Conservation (phyloP, 2,113 vertebrate genomes). For the Eurystomus gularis region DNA sequence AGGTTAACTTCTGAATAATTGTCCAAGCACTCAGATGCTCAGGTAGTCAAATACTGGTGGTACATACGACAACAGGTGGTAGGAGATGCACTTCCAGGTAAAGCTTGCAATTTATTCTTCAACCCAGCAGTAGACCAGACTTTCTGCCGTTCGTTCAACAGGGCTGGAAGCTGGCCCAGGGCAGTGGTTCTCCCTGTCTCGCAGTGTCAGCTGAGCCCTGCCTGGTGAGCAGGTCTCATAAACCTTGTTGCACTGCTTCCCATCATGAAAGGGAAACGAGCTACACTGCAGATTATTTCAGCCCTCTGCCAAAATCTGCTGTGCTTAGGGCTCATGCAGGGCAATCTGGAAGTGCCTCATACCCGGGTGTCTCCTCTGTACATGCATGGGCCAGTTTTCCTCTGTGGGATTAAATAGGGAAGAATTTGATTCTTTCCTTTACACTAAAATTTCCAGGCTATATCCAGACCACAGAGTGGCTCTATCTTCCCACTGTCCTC, state of each 20-base stretch:
- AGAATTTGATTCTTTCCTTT: not conserved
- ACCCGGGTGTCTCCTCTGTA: not conserved
- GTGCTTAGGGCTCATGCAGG: not conserved
- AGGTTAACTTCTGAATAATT: not conserved
- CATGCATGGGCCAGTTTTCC: not conserved
- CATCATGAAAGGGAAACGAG: not conserved
- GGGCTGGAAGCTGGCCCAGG: not conserved
- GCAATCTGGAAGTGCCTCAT: not conserved
- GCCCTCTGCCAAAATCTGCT: not conserved
- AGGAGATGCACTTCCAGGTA: not conserved
- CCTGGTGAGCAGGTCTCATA: not conserved
- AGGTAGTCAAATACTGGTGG: not conserved
- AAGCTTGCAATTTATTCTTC: not conserved
- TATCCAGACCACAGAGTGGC: not conserved
- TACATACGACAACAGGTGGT: fast-evolving
- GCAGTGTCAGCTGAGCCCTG: not conserved
- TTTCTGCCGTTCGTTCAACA: not conserved
- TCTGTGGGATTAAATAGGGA: not conserved
- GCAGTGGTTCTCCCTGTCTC: not conserved
- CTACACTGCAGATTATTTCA: not conserved
- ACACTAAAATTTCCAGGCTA: not conserved
- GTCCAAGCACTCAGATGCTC: not conserved
- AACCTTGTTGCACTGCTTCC: no score
- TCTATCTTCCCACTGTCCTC: not conserved
- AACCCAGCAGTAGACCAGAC: not conserved